Evolutionary conservation across 2,888 invertebrate species (phyloP).

Genomic region (Bibio marci): DNA sequence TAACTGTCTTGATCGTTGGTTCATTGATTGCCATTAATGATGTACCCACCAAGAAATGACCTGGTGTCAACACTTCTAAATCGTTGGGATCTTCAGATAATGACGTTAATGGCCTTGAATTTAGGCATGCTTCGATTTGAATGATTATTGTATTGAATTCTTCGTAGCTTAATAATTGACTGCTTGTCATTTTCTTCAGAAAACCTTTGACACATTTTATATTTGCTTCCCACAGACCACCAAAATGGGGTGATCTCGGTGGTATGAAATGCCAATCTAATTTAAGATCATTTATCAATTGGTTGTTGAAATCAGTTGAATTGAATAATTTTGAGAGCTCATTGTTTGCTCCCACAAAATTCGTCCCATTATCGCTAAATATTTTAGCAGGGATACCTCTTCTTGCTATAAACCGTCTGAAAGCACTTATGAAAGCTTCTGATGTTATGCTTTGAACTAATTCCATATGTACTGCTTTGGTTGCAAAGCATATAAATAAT

Average conservation of each 20-base stretch:
- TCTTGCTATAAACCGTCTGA: background rate
- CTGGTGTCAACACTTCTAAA: background rate
- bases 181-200: background rate
- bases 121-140: background rate
- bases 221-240: background rate
- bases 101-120: background rate
- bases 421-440: background rate
- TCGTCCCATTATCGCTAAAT: background rate
- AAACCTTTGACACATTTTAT: background rate
- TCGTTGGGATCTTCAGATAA: background rate
- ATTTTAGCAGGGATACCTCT: background rate
- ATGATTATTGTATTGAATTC: background rate
- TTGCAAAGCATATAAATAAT: background rate
- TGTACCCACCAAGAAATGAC: background rate
- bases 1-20: too few species aligned
- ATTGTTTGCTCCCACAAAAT: background rate
- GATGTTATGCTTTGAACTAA: background rate
- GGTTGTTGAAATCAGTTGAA: too few species aligned
- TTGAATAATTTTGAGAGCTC: too few species aligned
- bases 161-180: background rate
- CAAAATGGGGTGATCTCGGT: background rate
- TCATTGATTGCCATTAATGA: background rate
- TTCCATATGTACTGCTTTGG: background rate
- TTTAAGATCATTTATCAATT: too few species aligned
- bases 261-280: background rate